These are phyloP conservation scores for Nylanderia fulva DNA, from an alignment of 1,140 invertebrate species.

Conservation along the genomic window DNA sequence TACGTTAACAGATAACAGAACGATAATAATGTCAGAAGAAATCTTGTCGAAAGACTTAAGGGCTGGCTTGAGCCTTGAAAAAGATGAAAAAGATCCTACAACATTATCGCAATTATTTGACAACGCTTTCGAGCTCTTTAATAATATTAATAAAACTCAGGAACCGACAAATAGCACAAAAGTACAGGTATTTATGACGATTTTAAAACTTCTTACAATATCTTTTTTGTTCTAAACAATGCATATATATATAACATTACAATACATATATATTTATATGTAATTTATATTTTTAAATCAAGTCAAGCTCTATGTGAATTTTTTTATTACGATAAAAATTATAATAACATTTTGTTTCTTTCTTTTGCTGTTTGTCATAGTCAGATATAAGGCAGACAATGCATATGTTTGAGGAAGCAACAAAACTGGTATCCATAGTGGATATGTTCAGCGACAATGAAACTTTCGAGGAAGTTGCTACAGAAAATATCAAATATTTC, in stretches of 20 bases:
- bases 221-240: no score
- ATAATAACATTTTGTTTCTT: constrained; percentile 12
- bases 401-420: constrained; percentile 91
- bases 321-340: neutral
- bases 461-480: constrained; percentile 93
- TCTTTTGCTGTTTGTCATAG: constrained; percentile 83
- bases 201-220: neutral
- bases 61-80: neutral
- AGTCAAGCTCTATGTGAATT: neutral
- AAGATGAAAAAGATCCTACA: constrained; percentile 64
- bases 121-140: constrained; percentile 87
- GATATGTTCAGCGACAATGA: constrained; percentile 96
- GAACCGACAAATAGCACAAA: constrained; percentile 88
- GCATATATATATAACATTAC: neutral
- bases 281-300: neutral
- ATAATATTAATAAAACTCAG: constrained; percentile 86
- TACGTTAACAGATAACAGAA: neutral
- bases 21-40: constrained; percentile 17
- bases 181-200: constrained; percentile 86
- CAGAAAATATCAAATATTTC: constrained; percentile 94
- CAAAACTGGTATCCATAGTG: constrained; percentile 91
- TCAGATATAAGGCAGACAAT: constrained; percentile 90
- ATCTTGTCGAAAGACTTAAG: constrained; percentile 1
- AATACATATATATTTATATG: no score
- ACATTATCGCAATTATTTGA: constrained; percentile 87